Evolutionary conservation across 2,113 vertebrate species (phyloP).

Genomic region (Oenanthe oenanthe): DNA sequence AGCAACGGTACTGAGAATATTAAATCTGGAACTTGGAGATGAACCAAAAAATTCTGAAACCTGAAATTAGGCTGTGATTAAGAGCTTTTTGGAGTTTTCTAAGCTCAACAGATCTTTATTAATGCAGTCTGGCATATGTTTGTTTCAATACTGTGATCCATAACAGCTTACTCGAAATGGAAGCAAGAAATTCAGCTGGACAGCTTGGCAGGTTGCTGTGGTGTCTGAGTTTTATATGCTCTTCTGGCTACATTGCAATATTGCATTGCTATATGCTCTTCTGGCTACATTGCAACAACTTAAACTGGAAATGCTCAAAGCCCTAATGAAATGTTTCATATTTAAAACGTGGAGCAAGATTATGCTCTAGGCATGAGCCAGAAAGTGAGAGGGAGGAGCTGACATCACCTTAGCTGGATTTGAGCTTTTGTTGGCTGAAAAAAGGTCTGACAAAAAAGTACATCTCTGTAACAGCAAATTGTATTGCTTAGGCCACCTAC

Average conservation of each 20-base stretch:
- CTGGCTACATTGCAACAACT: background rate
- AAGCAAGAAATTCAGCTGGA: background rate
- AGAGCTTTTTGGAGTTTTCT: background rate
- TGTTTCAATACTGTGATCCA: background rate
- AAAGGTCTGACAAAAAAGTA: background rate
- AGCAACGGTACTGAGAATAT: background rate
- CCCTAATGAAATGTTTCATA: background rate
- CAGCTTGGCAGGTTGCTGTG: background rate
- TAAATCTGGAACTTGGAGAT: background rate
- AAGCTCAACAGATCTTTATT: background rate
- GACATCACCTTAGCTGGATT: background rate
- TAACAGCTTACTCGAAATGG: background rate
- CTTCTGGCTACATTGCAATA: background rate
- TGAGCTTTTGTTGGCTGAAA: background rate
- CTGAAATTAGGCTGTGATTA: background rate
- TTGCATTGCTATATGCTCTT: background rate
- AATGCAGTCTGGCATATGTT: background rate
- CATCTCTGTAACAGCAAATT: background rate
- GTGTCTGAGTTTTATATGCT: background rate
- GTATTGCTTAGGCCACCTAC: background rate
- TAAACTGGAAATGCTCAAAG: background rate
- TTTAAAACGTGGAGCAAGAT: background rate
- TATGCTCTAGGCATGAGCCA: background rate
- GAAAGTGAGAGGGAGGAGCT: background rate
- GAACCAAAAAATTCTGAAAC: background rate